Evolutionary conservation across 2,888 invertebrate genomes (phyloP).

Genomic region (Brachyptera putata): DNA sequence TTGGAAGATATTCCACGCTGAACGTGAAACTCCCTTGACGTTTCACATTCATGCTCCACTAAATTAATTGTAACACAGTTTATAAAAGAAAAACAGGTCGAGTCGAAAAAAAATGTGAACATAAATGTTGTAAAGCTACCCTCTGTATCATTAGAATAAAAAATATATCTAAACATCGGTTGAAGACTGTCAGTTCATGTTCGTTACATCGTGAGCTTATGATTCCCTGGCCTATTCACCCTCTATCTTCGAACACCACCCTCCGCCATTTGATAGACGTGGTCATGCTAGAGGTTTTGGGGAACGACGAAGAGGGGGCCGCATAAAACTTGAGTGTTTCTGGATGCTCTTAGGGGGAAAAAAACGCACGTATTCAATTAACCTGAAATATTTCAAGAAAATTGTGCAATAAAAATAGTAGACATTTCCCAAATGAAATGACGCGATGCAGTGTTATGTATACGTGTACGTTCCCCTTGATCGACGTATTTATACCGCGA

Average conservation of each 20-base stretch:
- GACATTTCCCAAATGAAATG: conserved; percentile 7
- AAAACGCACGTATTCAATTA: conserved; percentile 17
- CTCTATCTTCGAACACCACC: not conserved
- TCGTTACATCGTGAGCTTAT: too few relatives aligned
- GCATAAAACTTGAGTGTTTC: conserved; percentile 10
- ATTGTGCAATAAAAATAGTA: conserved; percentile 15
- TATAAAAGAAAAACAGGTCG: too few relatives aligned
- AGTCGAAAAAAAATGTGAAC: too few relatives aligned
- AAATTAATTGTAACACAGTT: too few relatives aligned
- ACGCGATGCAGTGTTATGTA: conserved; percentile 7
- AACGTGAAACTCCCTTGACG: too few relatives aligned
- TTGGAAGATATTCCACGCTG: too few relatives aligned
- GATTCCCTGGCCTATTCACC: not conserved
- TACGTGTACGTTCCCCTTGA: too few relatives aligned
- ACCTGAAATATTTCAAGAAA: conserved; percentile 15
- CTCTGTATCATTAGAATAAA: too few relatives aligned
- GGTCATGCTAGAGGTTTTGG: conserved; percentile 12
- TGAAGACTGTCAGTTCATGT: too few relatives aligned
- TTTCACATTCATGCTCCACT: too few relatives aligned
- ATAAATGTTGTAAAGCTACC: too few relatives aligned
- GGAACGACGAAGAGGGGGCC: not conserved
- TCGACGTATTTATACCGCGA: not conserved
- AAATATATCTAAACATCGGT: too few relatives aligned
- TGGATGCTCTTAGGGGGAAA: conserved; percentile 7
- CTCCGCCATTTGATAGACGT: conserved; percentile 10